Base-by-base conservation (phyloP, 2,113 vertebrate species). In the Tamias sibiricus region DNA sequence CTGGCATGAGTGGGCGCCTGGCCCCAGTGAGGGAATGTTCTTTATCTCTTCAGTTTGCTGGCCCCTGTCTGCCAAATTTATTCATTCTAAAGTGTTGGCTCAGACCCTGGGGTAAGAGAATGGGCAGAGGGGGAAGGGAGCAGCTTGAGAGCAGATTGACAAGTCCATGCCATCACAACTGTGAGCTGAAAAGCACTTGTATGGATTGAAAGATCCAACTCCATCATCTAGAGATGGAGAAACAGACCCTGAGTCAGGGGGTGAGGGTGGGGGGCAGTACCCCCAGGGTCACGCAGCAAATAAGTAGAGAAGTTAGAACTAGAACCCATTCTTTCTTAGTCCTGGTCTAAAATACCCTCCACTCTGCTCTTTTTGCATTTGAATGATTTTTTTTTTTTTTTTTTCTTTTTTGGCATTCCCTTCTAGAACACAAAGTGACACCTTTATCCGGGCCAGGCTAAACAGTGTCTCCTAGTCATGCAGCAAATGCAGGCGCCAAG, bases 31-130 rank as follows among this genome's bases (percentile, higher is more conserved):
- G 8, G 66, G 83, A 80, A 28, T 13, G 20, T 84, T 62, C 94
- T 86, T 92, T 85, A 75, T 77, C 96, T 72, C 16, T 49, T 54
- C 30, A 37, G 54, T 57, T 89, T 95, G 95, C 35, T 86, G 95
- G 91, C 82, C 87, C 90, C 86, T 88, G 40, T 93, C 91, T 97
- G 91, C 95, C 95, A 95, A 97, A 66, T 77, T 89, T 90, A 90
- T 92, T 79, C 30, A 5, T 91, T 98, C 95, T 88, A 44, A 97
- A 89, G 97, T 97, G 75, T 97, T 97, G 71, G 30, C 96, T 98
- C 88, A 84, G 82, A 96, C 93, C 93, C 59, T 66, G 54, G 44
- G 85, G 17, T 44, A 30, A 76, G 68, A 47, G 10, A 69, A 42
- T 24, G 37, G 40, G 28, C 28, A 57, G 32, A 66, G 42, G 11